A percentile compares a stretch with the other conserved stretches of the same genome.
These are phyloP conservation scores for Hippocampus zosterae DNA, from an alignment of 2,113 vertebrate genomes.

Conservation along the genomic window DNA sequence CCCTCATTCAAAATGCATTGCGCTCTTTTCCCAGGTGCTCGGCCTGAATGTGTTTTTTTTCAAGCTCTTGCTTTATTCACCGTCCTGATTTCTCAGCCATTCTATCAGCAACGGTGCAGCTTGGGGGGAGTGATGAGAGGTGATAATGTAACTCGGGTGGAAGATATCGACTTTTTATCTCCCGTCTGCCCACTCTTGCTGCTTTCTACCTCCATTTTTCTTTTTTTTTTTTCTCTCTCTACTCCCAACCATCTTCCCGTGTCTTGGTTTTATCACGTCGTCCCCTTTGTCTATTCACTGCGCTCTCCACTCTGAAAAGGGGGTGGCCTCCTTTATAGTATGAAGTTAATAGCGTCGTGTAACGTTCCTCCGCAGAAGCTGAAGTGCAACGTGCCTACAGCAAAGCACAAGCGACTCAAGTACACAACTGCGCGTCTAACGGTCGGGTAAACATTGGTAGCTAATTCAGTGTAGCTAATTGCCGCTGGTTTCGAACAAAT, in stretches of 20 bases:
- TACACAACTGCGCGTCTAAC: no score
- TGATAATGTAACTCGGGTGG: constrained; percentile 54
- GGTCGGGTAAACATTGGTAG: no score
- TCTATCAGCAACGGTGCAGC: constrained; percentile 23
- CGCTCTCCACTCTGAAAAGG: background rate
- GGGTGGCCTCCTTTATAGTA: no score
- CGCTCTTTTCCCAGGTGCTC: no score
- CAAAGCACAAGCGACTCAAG: no score
- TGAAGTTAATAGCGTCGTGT: no score
- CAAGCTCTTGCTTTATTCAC: constrained; percentile 40
- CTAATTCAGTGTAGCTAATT: no score
- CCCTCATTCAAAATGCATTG: constrained; percentile 51
- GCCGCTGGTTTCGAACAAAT: no score
- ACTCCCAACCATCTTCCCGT: background rate
- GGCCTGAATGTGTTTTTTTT: constrained; percentile 15
- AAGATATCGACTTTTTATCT: constrained; percentile 48
- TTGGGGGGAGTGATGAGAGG: constrained; percentile 43
- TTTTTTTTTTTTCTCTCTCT: background rate
- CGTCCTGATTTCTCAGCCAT: constrained; percentile 35
- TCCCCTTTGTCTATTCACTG: constrained; percentile 17
- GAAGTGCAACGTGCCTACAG: no score
- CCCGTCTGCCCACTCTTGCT: constrained; percentile 27
- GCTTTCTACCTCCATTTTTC: constrained; percentile 14
- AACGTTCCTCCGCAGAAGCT: no score
- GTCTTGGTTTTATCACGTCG: constrained; percentile 26